These are phyloP conservation scores for Catalaphyllia jardinei DNA, from an alignment of 64 coral and sea anemone genomes.

Conservation along the genomic window DNA sequence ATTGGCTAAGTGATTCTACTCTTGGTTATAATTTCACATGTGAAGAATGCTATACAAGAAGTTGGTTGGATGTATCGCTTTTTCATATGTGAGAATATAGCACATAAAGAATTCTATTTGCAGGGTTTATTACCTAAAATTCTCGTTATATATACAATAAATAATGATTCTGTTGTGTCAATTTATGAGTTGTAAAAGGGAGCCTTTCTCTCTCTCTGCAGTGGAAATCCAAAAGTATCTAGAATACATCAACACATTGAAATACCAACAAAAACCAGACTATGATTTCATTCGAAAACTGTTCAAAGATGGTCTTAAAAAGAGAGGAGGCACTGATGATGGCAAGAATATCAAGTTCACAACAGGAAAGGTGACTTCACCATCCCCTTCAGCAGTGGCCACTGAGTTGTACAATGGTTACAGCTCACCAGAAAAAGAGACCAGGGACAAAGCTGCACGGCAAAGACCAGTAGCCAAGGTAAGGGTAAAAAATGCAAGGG, in stretches of 20 bases:
- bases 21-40: too few species aligned
- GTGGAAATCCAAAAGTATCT: constrained; percentile 84
- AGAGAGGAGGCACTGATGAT: constrained; percentile 76
- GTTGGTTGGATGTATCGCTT: too few species aligned
- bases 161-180: not conserved
- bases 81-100: too few species aligned
- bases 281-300: constrained; percentile 76
- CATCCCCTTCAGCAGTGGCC: not conserved
- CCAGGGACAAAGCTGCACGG: constrained; percentile 5
- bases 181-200: too few species aligned
- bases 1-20: too few species aligned
- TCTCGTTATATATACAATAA: too few species aligned
- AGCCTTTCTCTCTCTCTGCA: not conserved
- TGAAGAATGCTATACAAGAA: too few species aligned
- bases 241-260: constrained; percentile 67
- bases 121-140: too few species aligned
- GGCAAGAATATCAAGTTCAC: constrained; percentile 80
- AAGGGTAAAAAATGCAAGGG: not conserved
- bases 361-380: not conserved
- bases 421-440: not conserved
- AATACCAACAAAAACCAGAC: constrained; percentile 82
- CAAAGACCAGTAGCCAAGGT: not conserved
- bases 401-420: constrained; percentile 4
- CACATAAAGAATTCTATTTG: too few species aligned
- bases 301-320: constrained; percentile 88